These are phyloP conservation scores for Babylonia areolata DNA, from an alignment of 1,140 invertebrate species.

Conservation along the genomic window DNA sequence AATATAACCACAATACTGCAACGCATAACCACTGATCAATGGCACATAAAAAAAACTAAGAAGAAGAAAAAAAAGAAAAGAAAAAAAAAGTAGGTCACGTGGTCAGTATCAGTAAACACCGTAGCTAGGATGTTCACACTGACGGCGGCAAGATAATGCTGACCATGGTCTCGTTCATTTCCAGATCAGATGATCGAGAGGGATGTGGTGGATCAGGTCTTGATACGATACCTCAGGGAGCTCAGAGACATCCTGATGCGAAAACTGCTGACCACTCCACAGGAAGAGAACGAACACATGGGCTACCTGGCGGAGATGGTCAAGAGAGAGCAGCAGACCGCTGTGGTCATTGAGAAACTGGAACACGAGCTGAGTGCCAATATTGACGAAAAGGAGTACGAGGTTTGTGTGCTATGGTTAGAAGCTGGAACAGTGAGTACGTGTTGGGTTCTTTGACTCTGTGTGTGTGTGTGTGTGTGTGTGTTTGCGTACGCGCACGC, in stretches of 20 bases:
- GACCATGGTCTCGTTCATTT: not conserved
- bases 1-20: too few species aligned
- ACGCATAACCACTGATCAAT: too few species aligned
- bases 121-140: too few species aligned
- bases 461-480: slow-evolving; percentile 6
- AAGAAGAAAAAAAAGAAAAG: too few species aligned
- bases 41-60: too few species aligned
- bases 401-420: slow-evolving; percentile 60
- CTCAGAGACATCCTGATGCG: slow-evolving; percentile 69
- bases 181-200: slow-evolving; percentile 40
- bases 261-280: slow-evolving; percentile 72
- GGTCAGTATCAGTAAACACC: too few species aligned
- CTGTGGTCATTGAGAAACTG: slow-evolving; percentile 69
- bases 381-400: slow-evolving; percentile 72
- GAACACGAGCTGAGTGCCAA: slow-evolving; percentile 70
- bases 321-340: slow-evolving; percentile 68
- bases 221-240: slow-evolving; percentile 64
- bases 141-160: too few species aligned
- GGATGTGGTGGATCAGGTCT: slow-evolving; percentile 33
- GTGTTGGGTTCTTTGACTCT: not conserved
- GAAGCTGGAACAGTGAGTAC: too few species aligned
- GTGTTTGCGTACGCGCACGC: not conserved
- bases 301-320: slow-evolving; percentile 70
- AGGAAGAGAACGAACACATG: slow-evolving; percentile 72
- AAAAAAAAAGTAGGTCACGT: too few species aligned